These are phyloP conservation scores for Vombatus ursinus DNA, from an alignment of 2,113 vertebrate species.

Conservation along the genomic window DNA sequence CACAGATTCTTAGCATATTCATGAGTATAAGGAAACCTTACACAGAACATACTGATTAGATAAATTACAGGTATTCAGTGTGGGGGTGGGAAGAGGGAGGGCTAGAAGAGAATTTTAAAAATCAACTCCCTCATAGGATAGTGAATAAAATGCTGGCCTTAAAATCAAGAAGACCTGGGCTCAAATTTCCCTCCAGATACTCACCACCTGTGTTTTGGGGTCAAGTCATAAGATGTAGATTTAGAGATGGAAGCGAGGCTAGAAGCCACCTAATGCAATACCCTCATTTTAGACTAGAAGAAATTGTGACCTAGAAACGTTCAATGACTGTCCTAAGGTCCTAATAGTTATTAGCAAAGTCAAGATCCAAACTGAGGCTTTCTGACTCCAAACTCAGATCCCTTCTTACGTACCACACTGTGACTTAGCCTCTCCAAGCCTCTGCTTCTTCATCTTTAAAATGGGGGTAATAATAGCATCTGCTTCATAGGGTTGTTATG, in stretches of 20 bases:
- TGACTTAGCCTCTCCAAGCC: not conserved
- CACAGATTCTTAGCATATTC: not conserved
- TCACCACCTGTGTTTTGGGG: not conserved
- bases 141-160: not conserved
- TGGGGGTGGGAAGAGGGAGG: not conserved
- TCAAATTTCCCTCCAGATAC: not conserved
- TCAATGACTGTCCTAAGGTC: not conserved
- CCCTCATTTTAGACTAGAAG: not conserved
- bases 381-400: not conserved
- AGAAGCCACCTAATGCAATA: not conserved
- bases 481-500: not conserved
- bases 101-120: not conserved
- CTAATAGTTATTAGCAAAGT: not conserved
- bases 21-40: not conserved
- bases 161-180: not conserved
- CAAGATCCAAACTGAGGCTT: not conserved
- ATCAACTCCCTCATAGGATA: not conserved
- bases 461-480: not conserved
- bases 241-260: not conserved
- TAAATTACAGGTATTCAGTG: not conserved
- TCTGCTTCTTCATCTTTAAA: not conserved
- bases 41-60: not conserved
- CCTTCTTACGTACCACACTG: not conserved
- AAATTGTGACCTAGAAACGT: not conserved
- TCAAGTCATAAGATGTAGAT: not conserved